Percentiles rank a stretch among this genome's conserved stretches.
Evolutionary conservation across 2,797 vertebrate genomes (phyloP).

Genomic region (Forpus xanthops): DNA sequence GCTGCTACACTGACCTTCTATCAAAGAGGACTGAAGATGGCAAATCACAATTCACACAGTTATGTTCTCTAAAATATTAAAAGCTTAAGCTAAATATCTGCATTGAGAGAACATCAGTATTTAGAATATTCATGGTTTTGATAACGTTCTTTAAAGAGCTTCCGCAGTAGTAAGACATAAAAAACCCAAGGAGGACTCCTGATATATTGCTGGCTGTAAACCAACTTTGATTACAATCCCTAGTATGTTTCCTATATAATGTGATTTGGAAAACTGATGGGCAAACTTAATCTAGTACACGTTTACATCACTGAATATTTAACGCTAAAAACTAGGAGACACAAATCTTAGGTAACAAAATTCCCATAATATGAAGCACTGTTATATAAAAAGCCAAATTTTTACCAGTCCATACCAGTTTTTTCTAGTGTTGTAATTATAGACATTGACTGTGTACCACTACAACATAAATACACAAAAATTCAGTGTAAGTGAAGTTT

Average conservation of each 20-base stretch:
- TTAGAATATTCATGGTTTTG: background rate
- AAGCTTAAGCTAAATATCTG: background rate
- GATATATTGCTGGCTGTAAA: background rate
- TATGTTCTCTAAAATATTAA: background rate
- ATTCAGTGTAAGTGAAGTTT: background rate
- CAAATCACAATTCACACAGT: background rate
- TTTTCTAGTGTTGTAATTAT: background rate
- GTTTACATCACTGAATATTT: background rate
- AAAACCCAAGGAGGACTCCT: background rate
- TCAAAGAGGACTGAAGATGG: background rate
- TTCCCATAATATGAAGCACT: background rate
- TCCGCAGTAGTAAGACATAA: background rate
- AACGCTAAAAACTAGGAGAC: background rate
- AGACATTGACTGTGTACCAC: background rate
- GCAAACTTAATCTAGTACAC: background rate
- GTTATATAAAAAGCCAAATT: background rate
- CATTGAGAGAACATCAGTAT: background rate
- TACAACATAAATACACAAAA: background rate
- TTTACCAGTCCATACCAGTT: background rate
- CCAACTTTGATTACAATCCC: background rate
- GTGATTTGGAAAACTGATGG: background rate
- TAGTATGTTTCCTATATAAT: background rate
- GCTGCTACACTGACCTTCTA: background rate
- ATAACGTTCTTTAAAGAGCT: constrained; percentile 3
- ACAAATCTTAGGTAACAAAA: background rate